Evolutionary conservation across 2,797 vertebrate genomes (phyloP), one percentile per base, ranked within the genome.

Genomic region (Lithobates pipiens): DNA sequence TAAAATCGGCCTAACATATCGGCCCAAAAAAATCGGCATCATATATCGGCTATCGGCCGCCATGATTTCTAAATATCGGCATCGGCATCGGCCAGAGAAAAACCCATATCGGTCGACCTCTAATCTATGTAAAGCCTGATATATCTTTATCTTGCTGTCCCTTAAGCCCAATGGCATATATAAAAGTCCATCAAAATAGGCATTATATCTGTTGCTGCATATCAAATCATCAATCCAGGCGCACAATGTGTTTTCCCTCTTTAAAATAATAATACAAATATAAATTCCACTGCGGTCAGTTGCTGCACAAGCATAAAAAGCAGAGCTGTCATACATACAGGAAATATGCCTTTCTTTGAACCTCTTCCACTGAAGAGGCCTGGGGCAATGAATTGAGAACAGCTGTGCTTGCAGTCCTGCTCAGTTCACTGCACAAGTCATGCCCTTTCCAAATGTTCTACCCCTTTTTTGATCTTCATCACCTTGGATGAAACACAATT

Each of bases 281-380:
- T 65, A 71, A 65, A 80, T 70, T 70, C 77, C 77, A 70, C 77
- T 69, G 77, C 54, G 65, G 65, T 67, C 77, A 36, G 44, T 29
- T 65, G 71, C 65, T 70, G 44, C 77, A 70, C 68, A 80, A 15
- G 68, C 78, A 54, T 39, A 15, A 32, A 36, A 72, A 72, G 10
- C 78, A 72, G 78, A 80, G 78, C 50, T 72, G 68, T 80, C 67
- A 80, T 80, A 36, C 46, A 72, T 54, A 80, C 78, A 80, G 78
- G 78, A 80, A 80, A 72, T 61, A 46, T 57, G 68, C 67, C 32
- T 80, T 72, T 80, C 78, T 80, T 80, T 80, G 78, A 80, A 80
- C 78, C 71, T 80, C 68, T 80, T 68, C 46, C 54, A 61, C 78
- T 72, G 78, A 71, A 61, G 78, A 80, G 78, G 78, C 78, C 78